Evolutionary conservation across 2,113 vertebrate genomes (phyloP).

Genomic region (Dunckerocampus dactyliophorus): DNA sequence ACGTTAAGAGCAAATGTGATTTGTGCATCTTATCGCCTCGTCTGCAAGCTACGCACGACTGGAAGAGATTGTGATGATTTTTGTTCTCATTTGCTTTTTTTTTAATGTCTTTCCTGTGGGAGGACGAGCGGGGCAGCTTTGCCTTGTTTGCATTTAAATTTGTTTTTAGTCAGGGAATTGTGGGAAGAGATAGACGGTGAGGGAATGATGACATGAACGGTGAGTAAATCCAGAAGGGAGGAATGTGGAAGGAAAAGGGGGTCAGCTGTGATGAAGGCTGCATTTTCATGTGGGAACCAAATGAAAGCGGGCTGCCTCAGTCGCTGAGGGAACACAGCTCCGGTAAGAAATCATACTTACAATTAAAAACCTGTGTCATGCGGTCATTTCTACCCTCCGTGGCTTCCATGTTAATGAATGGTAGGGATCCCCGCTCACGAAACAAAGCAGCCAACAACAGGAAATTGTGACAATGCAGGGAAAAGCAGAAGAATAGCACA

Average conservation of each 20-base stretch:
- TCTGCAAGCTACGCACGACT: conserved; percentile 4
- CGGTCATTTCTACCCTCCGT: no score
- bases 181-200: conserved; percentile 10
- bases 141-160: conserved; percentile 62
- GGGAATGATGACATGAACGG: conserved; percentile 24
- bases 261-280: conserved; percentile 19
- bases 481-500: conserved; percentile 14
- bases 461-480: neutral
- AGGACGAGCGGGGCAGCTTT: conserved; percentile 32
- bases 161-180: conserved; percentile 26
- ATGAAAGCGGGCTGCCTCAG: no score
- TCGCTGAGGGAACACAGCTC: no score
- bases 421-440: no score
- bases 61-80: conserved; percentile 35
- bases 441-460: no score
- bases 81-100: conserved; percentile 38
- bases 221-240: conserved; percentile 28
- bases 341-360: no score
- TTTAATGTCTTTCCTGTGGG: conserved; percentile 41
- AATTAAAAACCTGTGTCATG: no score
- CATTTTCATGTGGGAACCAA: conserved; percentile 27
- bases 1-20: neutral
- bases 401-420: no score
- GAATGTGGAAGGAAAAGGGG: conserved; percentile 14
- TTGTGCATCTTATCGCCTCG: conserved; percentile 11